phyloP scores from a whole-genome alignment of 2,888 invertebrate genomes.

The Pterobdella sp. region DNA sequence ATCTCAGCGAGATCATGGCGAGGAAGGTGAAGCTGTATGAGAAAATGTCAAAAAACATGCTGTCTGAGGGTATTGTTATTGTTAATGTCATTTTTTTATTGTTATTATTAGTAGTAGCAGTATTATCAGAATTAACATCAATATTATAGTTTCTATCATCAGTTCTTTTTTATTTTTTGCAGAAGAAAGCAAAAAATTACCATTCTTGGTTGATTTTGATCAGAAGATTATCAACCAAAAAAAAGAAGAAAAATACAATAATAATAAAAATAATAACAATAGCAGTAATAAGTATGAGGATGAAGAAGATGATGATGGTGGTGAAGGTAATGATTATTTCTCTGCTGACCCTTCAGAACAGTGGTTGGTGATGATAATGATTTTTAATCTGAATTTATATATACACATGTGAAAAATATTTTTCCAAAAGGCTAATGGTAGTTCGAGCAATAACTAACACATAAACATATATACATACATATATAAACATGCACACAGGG shows the following conservation, averaged over 20 bases:
- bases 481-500: conserved; percentile 55
- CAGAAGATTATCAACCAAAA: background rate
- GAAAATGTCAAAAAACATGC: conserved; percentile 1
- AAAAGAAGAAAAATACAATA: background rate
- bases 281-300: background rate
- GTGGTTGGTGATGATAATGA: background rate
- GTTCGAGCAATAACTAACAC: conserved; percentile 4
- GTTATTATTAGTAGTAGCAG: background rate
- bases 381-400: background rate
- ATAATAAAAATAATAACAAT: background rate
- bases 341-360: background rate
- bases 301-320: background rate
- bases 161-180: too few relatives aligned
- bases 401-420: background rate
- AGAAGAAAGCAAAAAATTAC: background rate
- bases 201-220: conserved; percentile 10
- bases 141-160: too few relatives aligned
- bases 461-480: conserved; percentile 14
- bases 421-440: background rate
- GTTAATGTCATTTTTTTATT: background rate
- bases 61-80: background rate
- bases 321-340: background rate
- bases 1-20: background rate
- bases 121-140: too few relatives aligned
- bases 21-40: conserved; percentile 9